A percentile compares a stretch with the other conserved stretches of the same genome.
These are phyloP conservation scores for Dipus sagitta DNA, from an alignment of 2,797 vertebrate species.

Conservation along the genomic window DNA sequence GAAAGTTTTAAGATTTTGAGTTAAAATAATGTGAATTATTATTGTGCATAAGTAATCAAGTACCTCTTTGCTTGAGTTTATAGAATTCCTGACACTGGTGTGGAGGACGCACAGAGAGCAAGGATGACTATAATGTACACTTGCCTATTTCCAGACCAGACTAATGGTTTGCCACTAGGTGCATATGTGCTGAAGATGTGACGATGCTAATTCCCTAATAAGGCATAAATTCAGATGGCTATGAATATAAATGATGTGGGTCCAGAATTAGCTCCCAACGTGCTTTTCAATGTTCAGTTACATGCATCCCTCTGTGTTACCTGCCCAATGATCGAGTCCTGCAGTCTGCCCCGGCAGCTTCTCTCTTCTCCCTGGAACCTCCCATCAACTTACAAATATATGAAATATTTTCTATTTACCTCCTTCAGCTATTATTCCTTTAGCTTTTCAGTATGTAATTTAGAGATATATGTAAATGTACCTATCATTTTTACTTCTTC, in stretches of 20 bases:
- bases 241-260: neutral
- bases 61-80: constrained; percentile 16
- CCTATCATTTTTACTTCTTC: neutral
- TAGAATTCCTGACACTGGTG: neutral
- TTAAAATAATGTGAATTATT: neutral
- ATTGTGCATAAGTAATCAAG: neutral
- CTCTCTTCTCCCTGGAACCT: neutral
- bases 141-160: neutral
- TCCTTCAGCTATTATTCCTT: neutral
- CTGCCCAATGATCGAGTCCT: neutral
- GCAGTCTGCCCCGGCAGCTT: neutral
- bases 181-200: neutral
- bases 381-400: neutral
- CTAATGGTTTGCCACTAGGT: neutral
- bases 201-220: neutral
- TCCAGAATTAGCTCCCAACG: neutral
- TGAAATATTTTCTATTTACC: neutral
- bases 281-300: neutral
- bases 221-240: neutral
- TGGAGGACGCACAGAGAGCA: neutral
- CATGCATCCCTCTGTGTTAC: neutral
- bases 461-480: neutral
- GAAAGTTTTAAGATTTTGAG: constrained; percentile 43
- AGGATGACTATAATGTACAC: neutral
- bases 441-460: neutral